Conservation (phyloP, 2,797 vertebrate species). For the Harpagifer antarcticus region DNA sequence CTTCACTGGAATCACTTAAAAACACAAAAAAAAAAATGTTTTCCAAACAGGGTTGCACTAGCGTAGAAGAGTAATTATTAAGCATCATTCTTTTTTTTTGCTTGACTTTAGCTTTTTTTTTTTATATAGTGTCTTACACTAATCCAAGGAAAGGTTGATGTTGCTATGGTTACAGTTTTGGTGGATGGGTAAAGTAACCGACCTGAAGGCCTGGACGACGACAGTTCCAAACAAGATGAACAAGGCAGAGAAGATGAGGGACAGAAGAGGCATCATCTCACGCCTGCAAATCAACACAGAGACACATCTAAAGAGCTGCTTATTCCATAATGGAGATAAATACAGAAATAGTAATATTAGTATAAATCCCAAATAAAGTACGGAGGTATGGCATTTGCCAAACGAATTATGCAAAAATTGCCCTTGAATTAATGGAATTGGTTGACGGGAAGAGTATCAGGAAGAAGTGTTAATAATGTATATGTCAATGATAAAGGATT, state of each 20-base stretch:
- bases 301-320: neutral
- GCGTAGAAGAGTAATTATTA: neutral
- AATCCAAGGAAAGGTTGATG: neutral
- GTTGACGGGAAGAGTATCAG: no score
- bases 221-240: conserved; percentile 98
- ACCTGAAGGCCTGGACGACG: conserved; percentile 98
- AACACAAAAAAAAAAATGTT: conserved; percentile 21
- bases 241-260: conserved; percentile 95
- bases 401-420: no score
- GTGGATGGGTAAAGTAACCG: conserved; percentile 1
- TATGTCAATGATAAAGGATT: no score
- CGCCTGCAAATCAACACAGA: conserved; percentile 84
- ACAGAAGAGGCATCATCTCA: conserved; percentile 98
- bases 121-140: neutral
- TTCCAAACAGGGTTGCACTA: neutral
- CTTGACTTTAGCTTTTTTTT: neutral
- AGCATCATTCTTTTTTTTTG: neutral
- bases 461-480: no score
- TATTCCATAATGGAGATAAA: no score
- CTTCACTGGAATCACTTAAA: conserved; percentile 92
- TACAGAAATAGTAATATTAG: no score
- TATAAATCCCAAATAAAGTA: no score
- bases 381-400: no score
- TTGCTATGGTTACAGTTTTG: conserved; percentile 3
- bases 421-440: no score